Base-by-base conservation (phyloP, 2,797 vertebrate genomes). In the Buphagus erythrorhynchus region DNA sequence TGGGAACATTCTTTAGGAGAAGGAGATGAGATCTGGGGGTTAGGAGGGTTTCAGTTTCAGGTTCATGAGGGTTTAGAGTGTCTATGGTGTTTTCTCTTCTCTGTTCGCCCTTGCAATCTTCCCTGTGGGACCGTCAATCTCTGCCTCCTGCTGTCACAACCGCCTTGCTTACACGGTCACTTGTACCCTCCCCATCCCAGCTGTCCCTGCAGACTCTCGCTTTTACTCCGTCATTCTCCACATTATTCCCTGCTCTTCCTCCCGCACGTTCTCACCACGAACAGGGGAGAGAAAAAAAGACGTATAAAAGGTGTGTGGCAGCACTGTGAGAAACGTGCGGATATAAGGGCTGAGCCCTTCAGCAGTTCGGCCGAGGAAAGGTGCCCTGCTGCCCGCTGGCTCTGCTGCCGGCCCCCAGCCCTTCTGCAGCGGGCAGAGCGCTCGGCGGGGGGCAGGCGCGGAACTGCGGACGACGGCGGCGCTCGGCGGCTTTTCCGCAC, bases 401-500 rank as follows among this genome's bases (percentile, higher is more conserved):
- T 33, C 35, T 22, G 16, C 19, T 7, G 59, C 33, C 24, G 5
- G 35, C 11, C 21, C 21, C 48, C 72, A 26, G 57, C 19, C 31
- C 31, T 15, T 26, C 21, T 0, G 20, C 36, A 5, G 36, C 17
- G 15, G 20, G 4, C 43, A 7, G 3, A 2, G 14, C 9, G 22
- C 40, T 19, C 6, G 3, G 15, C n/a, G 2, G 3, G 1, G 40
- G 6, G 15, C 10, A n/a, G n/a, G n/a, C 2, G 8, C 20, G 4
- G 33, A 18, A 8, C 49, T 1, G 21, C 5, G 3, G 15, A 4
- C 10, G 0, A 3, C 0, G 25, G 5, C 5, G 4, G 16, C 3
- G 5, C 25, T 8, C 8, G 26, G 5, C 35, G 7, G 11, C 19
- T 16, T 38, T 17, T 11, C 6, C 1, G 3, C 25, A 5, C 40